Base-by-base conservation (phyloP, 2,888 invertebrate species). In the Andrena fulva region DNA sequence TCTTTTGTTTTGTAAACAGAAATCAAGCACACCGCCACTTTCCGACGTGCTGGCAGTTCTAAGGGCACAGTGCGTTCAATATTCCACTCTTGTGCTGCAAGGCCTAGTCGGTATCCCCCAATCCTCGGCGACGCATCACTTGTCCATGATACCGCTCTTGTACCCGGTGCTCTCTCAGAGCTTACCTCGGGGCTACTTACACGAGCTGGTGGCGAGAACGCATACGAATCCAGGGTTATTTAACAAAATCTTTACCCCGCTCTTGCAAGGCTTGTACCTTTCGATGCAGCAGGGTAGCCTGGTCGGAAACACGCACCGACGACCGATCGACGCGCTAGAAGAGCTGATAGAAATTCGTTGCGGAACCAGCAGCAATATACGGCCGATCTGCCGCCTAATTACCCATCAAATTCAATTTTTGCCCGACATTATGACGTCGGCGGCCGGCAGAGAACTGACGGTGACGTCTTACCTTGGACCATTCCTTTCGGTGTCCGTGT, bases 401-500 rank as follows among this genome's bases (percentile, higher is more conserved):
- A 95, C 95, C 0, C 95, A 95, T 82, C 96, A 96, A 93, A 94
- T 95, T 2, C 97, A 98, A 92, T 98, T 97, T 94, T 92, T 96
- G 78, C 98, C 97, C 0, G 96, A 96, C 10, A 94, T 96, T 1
- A 95, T 97, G 87, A 97, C 97, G 1, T 96, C 96, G 1, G 97
- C 97, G 6, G 95, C 95, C 0, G 99, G 99, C 0, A 95, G 98
- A 59, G 99, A 99, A 94, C 95, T 99, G 77, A 96, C 97, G 0
- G 95, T 97, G 70, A 96, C 97, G 64, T 97, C 98, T 76, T 98
- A 96, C 92, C 95, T 99, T 7, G 99, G 99, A 20, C 98, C 99
- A 0, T 99, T 99, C 94, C 95, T 99, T 85, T 96, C 97, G 10
- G 96, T 99, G 0, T 99, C 99, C 0, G 96, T 99, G 1, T 98